A percentile compares a stretch with the other conserved stretches of the same genome.
Evolutionary conservation across 2,113 vertebrate genomes (phyloP).

Genomic region (Symphodus melops): DNA sequence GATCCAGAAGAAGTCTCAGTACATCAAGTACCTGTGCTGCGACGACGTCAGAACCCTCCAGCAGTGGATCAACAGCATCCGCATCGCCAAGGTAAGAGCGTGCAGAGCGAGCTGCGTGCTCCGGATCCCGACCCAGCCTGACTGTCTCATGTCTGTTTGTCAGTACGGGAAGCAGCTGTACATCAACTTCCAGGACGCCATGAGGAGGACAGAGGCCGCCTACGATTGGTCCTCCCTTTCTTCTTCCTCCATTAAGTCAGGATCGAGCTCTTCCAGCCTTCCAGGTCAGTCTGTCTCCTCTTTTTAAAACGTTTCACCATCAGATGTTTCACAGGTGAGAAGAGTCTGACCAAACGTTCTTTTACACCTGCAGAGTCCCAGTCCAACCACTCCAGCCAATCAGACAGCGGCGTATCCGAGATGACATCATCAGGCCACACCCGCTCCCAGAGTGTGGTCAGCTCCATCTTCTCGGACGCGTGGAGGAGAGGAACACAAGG

Average conservation of each 20-base stretch:
- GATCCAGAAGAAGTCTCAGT: constrained; percentile 99
- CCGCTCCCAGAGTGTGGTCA: constrained; percentile 95
- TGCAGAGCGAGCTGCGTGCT: neutral
- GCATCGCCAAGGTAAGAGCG: constrained; percentile 92
- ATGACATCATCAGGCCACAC: constrained; percentile 89
- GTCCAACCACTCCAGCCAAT: constrained; percentile 96
- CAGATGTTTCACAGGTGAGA: too few relatives aligned
- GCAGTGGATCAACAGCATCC: constrained; percentile 97
- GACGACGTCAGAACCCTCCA: constrained; percentile 95
- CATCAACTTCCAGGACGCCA: constrained; percentile 94
- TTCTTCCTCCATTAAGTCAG: constrained; percentile 97
- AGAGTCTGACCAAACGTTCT: too few relatives aligned
- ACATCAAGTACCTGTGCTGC: constrained; percentile 98
- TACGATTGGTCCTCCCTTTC: constrained; percentile 98
- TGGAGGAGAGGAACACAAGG: constrained; percentile 97
- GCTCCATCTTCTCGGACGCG: constrained; percentile 98
- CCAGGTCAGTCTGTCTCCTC: constrained; percentile 85
- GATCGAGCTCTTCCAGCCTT: constrained; percentile 96
- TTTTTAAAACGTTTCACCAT: too few relatives aligned
- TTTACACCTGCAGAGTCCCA: constrained; percentile 88
- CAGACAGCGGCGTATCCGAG: constrained; percentile 97
- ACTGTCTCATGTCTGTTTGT: too few relatives aligned
- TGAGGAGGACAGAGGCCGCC: constrained; percentile 93
- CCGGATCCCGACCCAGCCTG: too few relatives aligned
- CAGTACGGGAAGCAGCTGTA: constrained; percentile 98